Evolutionary conservation across 2,888 invertebrate genomes (phyloP).

Genomic region (Heliconius ethilla): DNA sequence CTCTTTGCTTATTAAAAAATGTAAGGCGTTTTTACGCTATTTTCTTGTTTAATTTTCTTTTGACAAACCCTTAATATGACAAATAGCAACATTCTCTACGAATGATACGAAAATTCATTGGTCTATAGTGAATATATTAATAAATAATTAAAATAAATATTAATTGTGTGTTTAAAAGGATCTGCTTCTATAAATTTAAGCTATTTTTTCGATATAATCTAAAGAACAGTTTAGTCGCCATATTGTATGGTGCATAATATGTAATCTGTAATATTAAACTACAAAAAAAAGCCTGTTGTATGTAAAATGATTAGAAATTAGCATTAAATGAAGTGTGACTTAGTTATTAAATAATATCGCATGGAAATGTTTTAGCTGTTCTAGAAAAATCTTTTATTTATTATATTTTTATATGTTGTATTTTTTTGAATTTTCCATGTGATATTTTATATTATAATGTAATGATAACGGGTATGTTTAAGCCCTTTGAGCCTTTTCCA

Average conservation of each 20-base stretch:
- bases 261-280: neutral
- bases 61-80: neutral
- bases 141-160: neutral
- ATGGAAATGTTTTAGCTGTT: conserved; percentile 3
- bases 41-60: neutral
- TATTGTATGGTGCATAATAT: neutral
- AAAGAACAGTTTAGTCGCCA: neutral
- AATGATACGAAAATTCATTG: neutral
- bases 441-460: conserved; percentile 8
- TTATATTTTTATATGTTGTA: neutral
- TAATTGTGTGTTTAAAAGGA: neutral
- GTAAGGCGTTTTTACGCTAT: neutral
- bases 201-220: neutral
- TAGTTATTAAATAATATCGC: neutral
- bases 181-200: neutral
- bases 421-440: conserved; percentile 15
- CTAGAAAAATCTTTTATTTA: neutral
- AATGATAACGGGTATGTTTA: conserved; percentile 17
- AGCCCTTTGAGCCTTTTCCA: conserved; percentile 19
- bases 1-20: too few relatives aligned
- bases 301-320: conserved; percentile 16
- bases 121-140: neutral
- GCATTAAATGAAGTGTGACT: conserved; percentile 4
- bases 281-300: conserved; percentile 6
- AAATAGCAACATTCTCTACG: neutral